Percentiles rank a stretch among this genome's conserved stretches.
These are phyloP conservation scores for Conistra vaccinii DNA, from an alignment of 2,888 invertebrate genomes.

Conservation along the genomic window DNA sequence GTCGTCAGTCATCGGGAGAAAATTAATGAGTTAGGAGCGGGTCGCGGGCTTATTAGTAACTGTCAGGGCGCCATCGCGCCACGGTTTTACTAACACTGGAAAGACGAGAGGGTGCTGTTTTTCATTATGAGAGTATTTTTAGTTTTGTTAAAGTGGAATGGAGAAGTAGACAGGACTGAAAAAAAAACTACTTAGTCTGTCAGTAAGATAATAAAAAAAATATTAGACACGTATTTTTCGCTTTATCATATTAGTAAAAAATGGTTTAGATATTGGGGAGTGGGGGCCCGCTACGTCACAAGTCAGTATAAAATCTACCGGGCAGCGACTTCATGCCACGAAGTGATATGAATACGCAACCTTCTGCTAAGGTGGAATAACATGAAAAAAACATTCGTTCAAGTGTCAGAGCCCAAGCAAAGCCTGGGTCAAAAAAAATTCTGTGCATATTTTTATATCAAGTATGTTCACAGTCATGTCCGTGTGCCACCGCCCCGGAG, in stretches of 20 bases:
- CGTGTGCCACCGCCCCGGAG: not conserved
- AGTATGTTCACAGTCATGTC: not conserved
- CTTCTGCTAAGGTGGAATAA: not conserved
- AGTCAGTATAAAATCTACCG: no score
- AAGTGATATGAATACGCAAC: no score
- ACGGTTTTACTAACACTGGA: constrained; percentile 18
- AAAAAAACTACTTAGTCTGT: no score
- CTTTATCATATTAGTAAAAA: no score
- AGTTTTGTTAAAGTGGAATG: not conserved
- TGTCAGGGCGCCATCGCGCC: constrained; percentile 28
- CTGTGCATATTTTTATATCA: constrained; percentile 15
- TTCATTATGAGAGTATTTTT: constrained; percentile 25
- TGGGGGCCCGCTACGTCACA: no score
- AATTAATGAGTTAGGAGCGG: constrained; percentile 56
- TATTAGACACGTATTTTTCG: no score
- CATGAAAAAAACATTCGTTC: not conserved
- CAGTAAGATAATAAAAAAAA: no score
- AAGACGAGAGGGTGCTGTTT: constrained; percentile 23
- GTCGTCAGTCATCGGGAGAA: constrained; percentile 54
- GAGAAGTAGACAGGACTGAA: no score
- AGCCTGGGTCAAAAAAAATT: not conserved
- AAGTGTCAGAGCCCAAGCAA: not conserved
- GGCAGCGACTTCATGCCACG: no score
- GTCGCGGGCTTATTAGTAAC: constrained; percentile 59
- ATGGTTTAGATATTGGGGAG: no score